These are phyloP conservation scores for Volucella bombylans DNA, from an alignment of 2,888 invertebrate genomes.

Conservation along the genomic window DNA sequence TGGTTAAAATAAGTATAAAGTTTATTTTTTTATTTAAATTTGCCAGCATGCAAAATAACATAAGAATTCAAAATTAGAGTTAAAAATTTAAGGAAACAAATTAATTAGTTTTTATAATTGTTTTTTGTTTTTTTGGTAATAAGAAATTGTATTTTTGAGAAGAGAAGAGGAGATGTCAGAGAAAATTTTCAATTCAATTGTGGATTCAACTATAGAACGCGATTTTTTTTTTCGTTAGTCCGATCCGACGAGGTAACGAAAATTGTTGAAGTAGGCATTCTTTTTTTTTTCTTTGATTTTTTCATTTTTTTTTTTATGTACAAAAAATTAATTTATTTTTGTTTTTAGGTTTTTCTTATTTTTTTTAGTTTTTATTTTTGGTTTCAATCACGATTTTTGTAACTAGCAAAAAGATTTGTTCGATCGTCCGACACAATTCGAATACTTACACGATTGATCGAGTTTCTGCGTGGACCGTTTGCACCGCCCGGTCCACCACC, in stretches of 20 bases:
- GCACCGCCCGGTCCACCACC: constrained; percentile 77
- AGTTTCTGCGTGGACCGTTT: constrained; percentile 80
- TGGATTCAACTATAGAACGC: constrained; percentile 55
- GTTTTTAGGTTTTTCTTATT: constrained; percentile 17
- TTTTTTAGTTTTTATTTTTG: constrained; percentile 63
- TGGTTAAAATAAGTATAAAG: constrained; percentile 66
- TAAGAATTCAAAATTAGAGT: constrained; percentile 71
- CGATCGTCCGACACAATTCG: constrained; percentile 82
- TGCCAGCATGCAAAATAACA: constrained; percentile 77
- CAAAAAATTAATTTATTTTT: constrained; percentile 40
- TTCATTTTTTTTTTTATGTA: constrained; percentile 43
- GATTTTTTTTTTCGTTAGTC: constrained; percentile 30
- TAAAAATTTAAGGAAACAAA: constrained; percentile 63
- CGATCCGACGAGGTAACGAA: constrained; percentile 58
- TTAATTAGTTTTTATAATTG: constrained; percentile 64
- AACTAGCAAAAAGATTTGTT: constrained; percentile 82
- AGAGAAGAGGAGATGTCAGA: constrained; percentile 53
- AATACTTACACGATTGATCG: constrained; percentile 83
- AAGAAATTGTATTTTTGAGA: constrained; percentile 46
- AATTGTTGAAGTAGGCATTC: constrained; percentile 36
- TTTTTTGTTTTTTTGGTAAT: constrained; percentile 23
- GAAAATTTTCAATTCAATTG: constrained; percentile 18
- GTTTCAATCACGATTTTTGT: constrained; percentile 82
- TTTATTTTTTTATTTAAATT: constrained; percentile 64
- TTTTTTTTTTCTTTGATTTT: constrained; percentile 46